Base-by-base conservation (phyloP, 2,888 invertebrate genomes). In the Crematogaster levior region DNA sequence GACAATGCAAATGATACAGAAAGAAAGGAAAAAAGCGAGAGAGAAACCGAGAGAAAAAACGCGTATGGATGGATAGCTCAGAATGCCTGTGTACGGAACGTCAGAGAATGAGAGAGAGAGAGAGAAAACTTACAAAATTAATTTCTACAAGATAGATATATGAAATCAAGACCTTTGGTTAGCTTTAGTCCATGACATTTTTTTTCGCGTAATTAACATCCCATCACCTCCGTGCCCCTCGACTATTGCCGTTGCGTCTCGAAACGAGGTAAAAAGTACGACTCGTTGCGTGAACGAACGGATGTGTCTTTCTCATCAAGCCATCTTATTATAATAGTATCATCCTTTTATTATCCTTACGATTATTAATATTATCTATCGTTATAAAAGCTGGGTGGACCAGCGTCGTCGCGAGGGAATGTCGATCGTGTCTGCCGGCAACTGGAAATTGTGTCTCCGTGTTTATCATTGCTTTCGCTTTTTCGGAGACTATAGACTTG, bases 141-240 rank as follows among this genome's bases (percentile, higher is more conserved):
- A 34, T 48, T 6, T 66, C n/a, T 63, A 58, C 56, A 40, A 80
- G 4, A 81, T 21, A 75, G 56, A 48, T 83, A 65, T 85, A 70
- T 56, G 30, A 68, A 51, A 82, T 58, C 84, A 77, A 81, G 85
- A 90, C 91, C 87, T 88, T 91, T 90, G 88, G 90, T 91, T 90
- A 89, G 91, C 89, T 89, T 92, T 91, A 90, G 90, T 91, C 93
- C 93, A 93, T 93, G 93, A 93, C 93, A 93, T 91, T 92, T 87
- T 63, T 85, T 86, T 86, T 6, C 82, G 58, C 70, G 77, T 89
- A 89, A 89, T 85, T 27, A 81, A 84, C 79, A 79, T 60, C 56
- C 68, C 65, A 46, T 43, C n/a, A 46, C 34, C 27, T 58, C 53
- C 43, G 40, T 51, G 9, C 21, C 34, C 53, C 15, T 18, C 63